Conservation (phyloP, 2,888 invertebrate genomes). For the Mythimna ferrago region DNA sequence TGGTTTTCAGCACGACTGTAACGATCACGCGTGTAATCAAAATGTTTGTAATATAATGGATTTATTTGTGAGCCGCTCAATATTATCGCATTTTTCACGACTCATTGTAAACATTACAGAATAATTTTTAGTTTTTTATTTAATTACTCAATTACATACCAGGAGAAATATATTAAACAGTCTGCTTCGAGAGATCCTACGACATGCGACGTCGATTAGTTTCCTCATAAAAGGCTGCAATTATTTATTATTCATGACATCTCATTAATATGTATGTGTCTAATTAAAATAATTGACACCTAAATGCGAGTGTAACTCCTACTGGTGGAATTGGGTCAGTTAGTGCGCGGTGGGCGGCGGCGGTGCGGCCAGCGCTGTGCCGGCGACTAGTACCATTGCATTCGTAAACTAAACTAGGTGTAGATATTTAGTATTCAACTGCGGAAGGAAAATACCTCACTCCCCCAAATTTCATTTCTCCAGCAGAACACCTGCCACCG, state of each 20-base stretch:
- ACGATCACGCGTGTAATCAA: slow-evolving; percentile 21
- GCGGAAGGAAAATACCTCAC: too few relatives aligned
- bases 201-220: slow-evolving; percentile 15
- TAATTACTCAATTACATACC: slow-evolving; percentile 22
- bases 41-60: slow-evolving; percentile 25
- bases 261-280: slow-evolving; percentile 58
- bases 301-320: slow-evolving; percentile 62
- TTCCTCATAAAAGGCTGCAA: slow-evolving; percentile 38
- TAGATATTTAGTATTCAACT: neutral
- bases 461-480: too few relatives aligned
- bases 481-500: too few relatives aligned
- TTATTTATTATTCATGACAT: slow-evolving; percentile 52
- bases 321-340: slow-evolving; percentile 69
- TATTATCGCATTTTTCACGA: neutral
- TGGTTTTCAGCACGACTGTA: slow-evolving; percentile 15
- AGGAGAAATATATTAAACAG: slow-evolving; percentile 17
- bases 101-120: slow-evolving; percentile 14
- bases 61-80: slow-evolving; percentile 11
- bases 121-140: slow-evolving; percentile 2
- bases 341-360: slow-evolving; percentile 63
- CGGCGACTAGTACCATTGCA: slow-evolving; percentile 17
- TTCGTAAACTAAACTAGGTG: neutral
- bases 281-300: slow-evolving; percentile 58
- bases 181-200: slow-evolving; percentile 21
- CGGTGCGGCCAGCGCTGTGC: slow-evolving; percentile 49